A percentile compares a stretch with the other conserved stretches of the same genome.
These are phyloP conservation scores for Mythimna albipuncta DNA, from an alignment of 2,888 invertebrate species.

Conservation along the genomic window DNA sequence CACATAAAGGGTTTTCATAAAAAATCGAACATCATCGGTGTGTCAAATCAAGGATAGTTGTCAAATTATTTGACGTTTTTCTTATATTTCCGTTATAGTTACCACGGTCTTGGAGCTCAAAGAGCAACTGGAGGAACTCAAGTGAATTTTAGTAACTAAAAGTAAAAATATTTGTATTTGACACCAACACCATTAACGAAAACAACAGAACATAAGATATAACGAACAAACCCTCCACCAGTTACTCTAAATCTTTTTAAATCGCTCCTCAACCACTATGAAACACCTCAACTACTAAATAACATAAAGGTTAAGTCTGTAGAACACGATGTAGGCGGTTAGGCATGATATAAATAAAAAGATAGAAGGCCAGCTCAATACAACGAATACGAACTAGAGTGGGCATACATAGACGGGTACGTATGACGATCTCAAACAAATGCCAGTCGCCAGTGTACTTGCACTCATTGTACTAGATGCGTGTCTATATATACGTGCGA, in stretches of 20 bases:
- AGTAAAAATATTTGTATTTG: not conserved
- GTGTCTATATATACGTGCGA: not conserved
- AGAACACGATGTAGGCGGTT: conserved; percentile 49
- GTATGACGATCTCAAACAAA: not conserved
- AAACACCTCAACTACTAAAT: conserved; percentile 58
- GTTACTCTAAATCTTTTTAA: conserved; percentile 35
- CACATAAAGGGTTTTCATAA: too few species aligned
- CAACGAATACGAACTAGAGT: not conserved
- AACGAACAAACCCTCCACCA: conserved; percentile 8
- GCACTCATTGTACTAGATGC: not conserved
- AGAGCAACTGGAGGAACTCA: too few species aligned
- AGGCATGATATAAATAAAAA: not conserved
- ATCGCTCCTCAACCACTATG: conserved; percentile 28
- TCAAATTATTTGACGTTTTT: too few species aligned
- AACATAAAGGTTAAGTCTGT: conserved; percentile 63
- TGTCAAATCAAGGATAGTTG: too few species aligned
- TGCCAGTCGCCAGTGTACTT: not conserved
- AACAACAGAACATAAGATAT: conserved; percentile 7
- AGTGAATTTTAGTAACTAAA: too few species aligned
- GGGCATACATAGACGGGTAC: not conserved
- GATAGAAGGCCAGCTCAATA: not conserved
- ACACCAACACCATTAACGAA: not conserved
- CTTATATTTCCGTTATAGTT: too few species aligned
- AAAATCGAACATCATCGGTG: too few species aligned
- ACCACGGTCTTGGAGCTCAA: too few species aligned